Evolutionary conservation across 2,888 invertebrate species (phyloP), one percentile per base, ranked within the genome.

Genomic region (Dromius quadrimaculatus): DNA sequence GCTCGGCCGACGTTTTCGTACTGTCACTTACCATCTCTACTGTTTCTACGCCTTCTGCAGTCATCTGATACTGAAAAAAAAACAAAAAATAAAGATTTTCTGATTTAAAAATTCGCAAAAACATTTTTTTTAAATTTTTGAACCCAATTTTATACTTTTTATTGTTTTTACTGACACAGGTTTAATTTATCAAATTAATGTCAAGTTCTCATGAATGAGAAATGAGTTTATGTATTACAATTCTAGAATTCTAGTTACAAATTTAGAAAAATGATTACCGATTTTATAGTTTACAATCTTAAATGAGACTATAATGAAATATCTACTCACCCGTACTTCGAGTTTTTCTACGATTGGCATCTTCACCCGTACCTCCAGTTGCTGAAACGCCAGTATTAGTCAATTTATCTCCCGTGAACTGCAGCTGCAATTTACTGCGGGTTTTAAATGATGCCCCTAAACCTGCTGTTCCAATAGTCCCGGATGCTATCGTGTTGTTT

Each of bases 301-400:
- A 38, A 34, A 61, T 15, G 1, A 11, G 2, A 45, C 4, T 6
- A 43, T 38, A 43, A 20, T 23, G 3, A 17, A 47, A 13, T 9
- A 63, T 22, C 9, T 32, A 19, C 85, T 85, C 76, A 90, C 90
- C 90, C 74, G 90, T 89, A 84, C 90, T 90, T 75, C 90, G 85
- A 20, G 90, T 90, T 85, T 90, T 90, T 77, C 90, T 77, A 59
- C 83, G 76, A 17, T 54, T 57, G 38, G 72, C 57, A 32, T 69
- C 69, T 11, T 32, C 45, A 11, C 15, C 13, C n/a, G 22, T 11
- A 22, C 19, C 54, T 13, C 11, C 65, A 38, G 36, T 23, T 15
- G 54, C 54, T n/a, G 36, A 20, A 20, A 23, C 17, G 9, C 38
- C 38, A 17, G 8, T 54, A 5, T 15, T 38, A 0, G 57, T 23